These are phyloP conservation scores for Ophion ventricosus DNA, from an alignment of 2,888 invertebrate species.

Conservation along the genomic window DNA sequence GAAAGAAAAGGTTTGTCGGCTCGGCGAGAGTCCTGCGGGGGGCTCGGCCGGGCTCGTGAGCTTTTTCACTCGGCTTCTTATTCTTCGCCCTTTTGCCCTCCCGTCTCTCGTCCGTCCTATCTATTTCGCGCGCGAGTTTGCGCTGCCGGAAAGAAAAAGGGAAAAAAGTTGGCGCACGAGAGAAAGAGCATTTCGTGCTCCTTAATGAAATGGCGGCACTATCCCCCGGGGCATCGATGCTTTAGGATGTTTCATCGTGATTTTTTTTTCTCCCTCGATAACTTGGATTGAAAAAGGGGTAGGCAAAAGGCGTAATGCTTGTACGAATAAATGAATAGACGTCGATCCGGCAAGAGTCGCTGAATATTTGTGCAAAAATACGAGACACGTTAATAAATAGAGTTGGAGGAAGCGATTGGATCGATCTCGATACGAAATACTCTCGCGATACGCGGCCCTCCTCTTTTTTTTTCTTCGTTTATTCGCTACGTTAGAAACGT, in stretches of 20 bases:
- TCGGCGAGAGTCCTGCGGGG: constrained; percentile 28
- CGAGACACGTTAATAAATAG: too few species aligned
- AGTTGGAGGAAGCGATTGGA: too few species aligned
- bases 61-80: constrained; percentile 52
- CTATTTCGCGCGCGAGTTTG: constrained; percentile 50
- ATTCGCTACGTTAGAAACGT: neutral
- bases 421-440: too few species aligned
- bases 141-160: constrained; percentile 31
- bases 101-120: constrained; percentile 21
- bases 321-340: neutral
- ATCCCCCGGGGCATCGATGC: constrained; percentile 73
- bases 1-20: constrained; percentile 24
- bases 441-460: too few species aligned
- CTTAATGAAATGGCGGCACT: constrained; percentile 78
- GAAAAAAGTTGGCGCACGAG: constrained; percentile 25
- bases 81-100: constrained; percentile 13
- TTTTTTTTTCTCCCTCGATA: constrained; percentile 72
- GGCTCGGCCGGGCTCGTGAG: constrained; percentile 7
- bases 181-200: constrained; percentile 54
- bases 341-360: neutral
- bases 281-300: constrained; percentile 76
- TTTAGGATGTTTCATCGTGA: constrained; percentile 71
- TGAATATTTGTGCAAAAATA: neutral
- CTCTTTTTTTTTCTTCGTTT: neutral
- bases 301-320: constrained; percentile 47